Base-by-base conservation (phyloP, 2,888 invertebrate species). In the Suillia variegata region DNA sequence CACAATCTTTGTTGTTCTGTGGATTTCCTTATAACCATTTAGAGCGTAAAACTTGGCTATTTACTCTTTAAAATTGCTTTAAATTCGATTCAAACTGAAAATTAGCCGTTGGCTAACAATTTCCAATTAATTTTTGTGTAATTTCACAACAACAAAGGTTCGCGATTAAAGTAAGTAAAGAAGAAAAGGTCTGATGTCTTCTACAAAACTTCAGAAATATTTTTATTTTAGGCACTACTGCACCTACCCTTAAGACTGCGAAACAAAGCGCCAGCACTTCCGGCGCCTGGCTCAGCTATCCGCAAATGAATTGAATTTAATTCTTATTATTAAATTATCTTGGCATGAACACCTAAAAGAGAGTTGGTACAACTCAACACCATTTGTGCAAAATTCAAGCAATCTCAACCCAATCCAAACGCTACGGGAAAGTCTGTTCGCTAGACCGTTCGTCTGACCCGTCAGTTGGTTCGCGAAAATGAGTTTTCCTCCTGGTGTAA, bases 261-360 rank as follows among this genome's bases (percentile, higher is more conserved):
- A 24, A 34, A n/a, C n/a, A n/a, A n/a, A n/a, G n/a, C n/a, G n/a
- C n/a, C n/a, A 56, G 48, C 51, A 49, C 49, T 45, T 22, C n/a
- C 15, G 20, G 18, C 18, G 49, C 26, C 52, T 33, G 52, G 65
- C 63, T 59, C 62, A 49, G 59, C 58, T 60, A 74, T 76, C 73
- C 76, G 67, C 77, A 77, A 78, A 78, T 75, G 77, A 77, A 77
- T 77, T 77, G 73, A 77, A 76, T 77, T 77, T 71, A 69, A 76
- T 70, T 75, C 77, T 77, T 75, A 70, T 74, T 73, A 76, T 77
- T 77, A 76, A 76, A 76, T 78, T 78, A 77, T 74, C 75, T 75
- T 76, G 75, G 75, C 76, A 75, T 77, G 75, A 76, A 77, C 76
- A 74, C 77, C 75, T 76, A 74, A 76, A 76, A n/a, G n/a, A n/a